Percentiles rank a stretch among this genome's conserved stretches.
These are phyloP conservation scores for Atta texana DNA, from an alignment of 1,140 invertebrate species.

Conservation along the genomic window DNA sequence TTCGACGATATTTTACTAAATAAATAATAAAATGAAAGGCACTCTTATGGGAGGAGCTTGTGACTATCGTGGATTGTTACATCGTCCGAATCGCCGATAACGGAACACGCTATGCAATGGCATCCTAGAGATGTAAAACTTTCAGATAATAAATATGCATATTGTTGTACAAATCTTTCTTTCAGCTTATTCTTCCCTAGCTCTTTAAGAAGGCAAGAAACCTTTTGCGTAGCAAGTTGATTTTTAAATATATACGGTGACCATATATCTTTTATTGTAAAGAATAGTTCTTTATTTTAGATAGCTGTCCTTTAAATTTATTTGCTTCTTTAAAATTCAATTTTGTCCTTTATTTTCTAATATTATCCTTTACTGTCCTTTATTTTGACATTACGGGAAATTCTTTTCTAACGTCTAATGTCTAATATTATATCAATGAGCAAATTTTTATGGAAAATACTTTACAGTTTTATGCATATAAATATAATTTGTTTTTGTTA, in stretches of 20 bases:
- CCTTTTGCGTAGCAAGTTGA: not conserved
- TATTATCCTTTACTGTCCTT: too few species aligned
- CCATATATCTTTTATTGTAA: too few species aligned
- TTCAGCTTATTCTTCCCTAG: not conserved
- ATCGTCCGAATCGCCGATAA: slow-evolving; percentile 74
- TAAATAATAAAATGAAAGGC: slow-evolving; percentile 36
- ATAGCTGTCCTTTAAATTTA: too few species aligned
- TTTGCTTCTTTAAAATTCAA: too few species aligned
- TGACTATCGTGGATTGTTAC: slow-evolving; percentile 60
- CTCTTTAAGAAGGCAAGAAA: not conserved
- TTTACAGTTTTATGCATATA: too few species aligned
- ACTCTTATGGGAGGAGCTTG: not conserved
- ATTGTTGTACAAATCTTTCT: slow-evolving; percentile 82
- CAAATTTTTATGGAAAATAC: too few species aligned
- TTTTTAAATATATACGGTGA: not conserved
- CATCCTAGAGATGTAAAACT: slow-evolving; percentile 83
- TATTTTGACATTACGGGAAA: too few species aligned
- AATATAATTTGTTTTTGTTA: too few species aligned
- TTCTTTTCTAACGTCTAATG: too few species aligned
- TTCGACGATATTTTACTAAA: slow-evolving; percentile 73
- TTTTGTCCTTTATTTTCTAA: too few species aligned
- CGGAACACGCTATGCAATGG: slow-evolving; percentile 76
- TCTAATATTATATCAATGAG: too few species aligned
- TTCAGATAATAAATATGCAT: slow-evolving; percentile 86
- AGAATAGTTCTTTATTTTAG: too few species aligned